Evolutionary conservation across 1,140 invertebrate species (phyloP), one percentile per base, ranked within the genome.

Genomic region (Cecropterus lyciades): DNA sequence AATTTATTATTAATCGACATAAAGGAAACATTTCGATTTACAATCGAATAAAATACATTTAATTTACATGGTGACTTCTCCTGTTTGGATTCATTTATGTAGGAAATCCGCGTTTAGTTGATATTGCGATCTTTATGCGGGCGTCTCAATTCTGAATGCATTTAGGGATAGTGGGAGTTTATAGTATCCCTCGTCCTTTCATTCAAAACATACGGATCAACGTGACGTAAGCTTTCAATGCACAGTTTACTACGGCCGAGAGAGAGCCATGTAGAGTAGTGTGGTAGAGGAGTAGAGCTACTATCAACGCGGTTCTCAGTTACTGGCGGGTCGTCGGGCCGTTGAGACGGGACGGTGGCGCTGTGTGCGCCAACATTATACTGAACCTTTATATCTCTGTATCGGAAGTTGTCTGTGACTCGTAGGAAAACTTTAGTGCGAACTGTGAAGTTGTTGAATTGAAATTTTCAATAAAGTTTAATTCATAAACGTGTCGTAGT

Each of bases 171-270:
- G 52, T 56, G 53, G 53, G 45, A 69, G 40, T 56, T 56, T 13
- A 43, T 56, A 46, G 24, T 48, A 60, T 64, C 62, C 67, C 67
- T 16, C 37, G 62, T 65, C 60, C 65, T 79, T 89, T 80, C 87
- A 89, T 89, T 89, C 82, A 89, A 85, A 81, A 82, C 64, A 56
- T n/a, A 24, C 77, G 68, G 82, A 75, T 69, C 71, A 66, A 53
- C 73, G 73, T 85, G 80, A 85, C 83, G 81, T 85, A 84, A 75
- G 77, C 76, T 75, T 70, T 80, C 80, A 86, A 82, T 85, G 84
- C 76, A 70, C 67, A 65, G 71, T 76, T 84, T 79, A 87, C 83
- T 89, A 84, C 73, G 70, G 73, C 51, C 24, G 75, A 80, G 70
- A 77, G 77, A 73, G 78, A 78, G 77, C 72, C 70, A 73, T 71